Base-by-base conservation (phyloP, 1,140 invertebrate species). In the Orchestia grillus region DNA sequence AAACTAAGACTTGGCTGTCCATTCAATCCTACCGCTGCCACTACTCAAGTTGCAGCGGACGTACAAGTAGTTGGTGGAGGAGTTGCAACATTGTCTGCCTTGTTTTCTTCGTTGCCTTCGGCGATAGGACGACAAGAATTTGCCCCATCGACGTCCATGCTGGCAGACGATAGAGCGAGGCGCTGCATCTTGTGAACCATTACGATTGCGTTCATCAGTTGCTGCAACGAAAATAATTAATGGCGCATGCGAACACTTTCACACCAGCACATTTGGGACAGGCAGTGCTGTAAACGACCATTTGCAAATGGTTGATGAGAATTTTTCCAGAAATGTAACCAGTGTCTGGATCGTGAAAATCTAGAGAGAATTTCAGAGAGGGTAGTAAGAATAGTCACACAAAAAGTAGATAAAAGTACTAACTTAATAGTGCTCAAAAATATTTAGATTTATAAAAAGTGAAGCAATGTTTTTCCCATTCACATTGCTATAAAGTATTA, bases 171-270 rank as follows among this genome's bases (percentile, higher is more conserved):
- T 95, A 98, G 97, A 96, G 97, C 97, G 97, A 98, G 97, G 97
- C 97, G 97, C 97, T 98, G 97, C 97, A 98, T 98, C 97, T 98
- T 98, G 97, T 98, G 97, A 96, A 98, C 97, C 97, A 98, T 97
- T 96, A 97, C 97, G 97, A 98, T 98, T 96, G 97, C 97, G 97
- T 98, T 97, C 97, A 98, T 98, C 97, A 98, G 97, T 98, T 98
- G 97, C 97, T 98, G 97, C 96, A 97, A 95, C 88, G 96, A 96
- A 95, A 96, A 94, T 95, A 44, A 95, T 87, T 62, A 96, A 6
- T 96, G 95, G 44, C 96, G 90, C 92, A 94, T 44, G 43, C 92
- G 44, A 44, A 28, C 92, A 94, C 92, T 16, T n/a, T 3, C 43
- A 45, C 1, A 94, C 92, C 44, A 94, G 47, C 6, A 94, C 92